phyloP scores from a whole-genome alignment of 2,113 vertebrate species.

The Catagonus wagneri region DNA sequence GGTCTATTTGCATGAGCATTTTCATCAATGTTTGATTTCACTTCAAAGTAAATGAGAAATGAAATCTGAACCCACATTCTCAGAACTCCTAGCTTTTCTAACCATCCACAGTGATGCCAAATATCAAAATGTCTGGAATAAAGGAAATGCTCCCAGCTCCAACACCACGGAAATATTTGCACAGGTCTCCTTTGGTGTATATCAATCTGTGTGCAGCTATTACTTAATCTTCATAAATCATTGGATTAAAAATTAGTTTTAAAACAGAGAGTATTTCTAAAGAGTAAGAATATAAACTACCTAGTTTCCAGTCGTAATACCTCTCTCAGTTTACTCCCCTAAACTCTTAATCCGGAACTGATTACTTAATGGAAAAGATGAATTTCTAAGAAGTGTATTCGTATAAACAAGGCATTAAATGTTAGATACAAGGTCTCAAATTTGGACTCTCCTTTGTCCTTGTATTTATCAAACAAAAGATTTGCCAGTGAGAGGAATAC shows the following conservation, averaged over 20 bases:
- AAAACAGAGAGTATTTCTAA: constrained; percentile 12
- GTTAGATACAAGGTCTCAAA: background rate
- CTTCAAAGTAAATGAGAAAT: constrained; percentile 29
- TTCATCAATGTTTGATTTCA: background rate
- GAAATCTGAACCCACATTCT: background rate
- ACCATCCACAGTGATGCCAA: background rate
- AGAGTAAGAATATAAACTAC: constrained; percentile 17
- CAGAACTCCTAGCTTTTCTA: background rate
- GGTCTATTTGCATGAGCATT: background rate
- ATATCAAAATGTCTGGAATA: background rate
- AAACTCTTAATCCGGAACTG: constrained; percentile 35
- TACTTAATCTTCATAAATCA: constrained; percentile 18
- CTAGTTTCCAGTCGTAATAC: background rate
- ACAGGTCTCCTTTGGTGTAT: background rate
- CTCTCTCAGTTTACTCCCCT: constrained; percentile 27
- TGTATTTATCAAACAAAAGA: constrained; percentile 28
- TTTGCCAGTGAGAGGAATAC: background rate
- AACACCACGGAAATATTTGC: constrained; percentile 11
- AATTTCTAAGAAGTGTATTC: background rate
- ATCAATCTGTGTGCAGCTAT: background rate
- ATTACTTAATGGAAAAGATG: constrained; percentile 54
- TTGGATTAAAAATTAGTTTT: constrained; percentile 47
- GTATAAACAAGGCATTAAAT: constrained; percentile 49
- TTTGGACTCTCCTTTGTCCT: background rate
- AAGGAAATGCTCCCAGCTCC: background rate